Evolutionary conservation across 2,113 vertebrate genomes (phyloP).

Genomic region (Psammodynastes pulverulentus): DNA sequence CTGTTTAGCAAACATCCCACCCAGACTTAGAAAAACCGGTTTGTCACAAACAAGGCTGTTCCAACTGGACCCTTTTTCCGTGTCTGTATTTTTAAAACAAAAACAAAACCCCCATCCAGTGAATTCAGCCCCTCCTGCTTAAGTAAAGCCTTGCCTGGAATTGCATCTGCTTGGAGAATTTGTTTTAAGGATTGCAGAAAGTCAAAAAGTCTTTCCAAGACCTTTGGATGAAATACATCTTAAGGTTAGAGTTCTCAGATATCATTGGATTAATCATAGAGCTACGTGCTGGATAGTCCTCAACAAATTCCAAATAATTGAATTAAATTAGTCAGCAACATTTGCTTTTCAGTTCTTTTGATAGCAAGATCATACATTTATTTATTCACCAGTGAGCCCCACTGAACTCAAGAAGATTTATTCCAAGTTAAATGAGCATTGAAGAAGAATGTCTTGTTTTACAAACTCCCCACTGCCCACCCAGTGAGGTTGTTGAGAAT

Average conservation of each 20-base stretch:
- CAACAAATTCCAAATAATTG: not conserved
- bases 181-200: not conserved
- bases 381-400: too few relatives aligned
- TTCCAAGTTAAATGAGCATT: not conserved
- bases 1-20: not conserved
- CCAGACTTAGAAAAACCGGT: not conserved
- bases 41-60: not conserved
- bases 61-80: not conserved
- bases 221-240: not conserved
- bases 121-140: not conserved
- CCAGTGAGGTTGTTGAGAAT: not conserved
- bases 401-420: not conserved
- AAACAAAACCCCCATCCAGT: not conserved
- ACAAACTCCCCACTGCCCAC: not conserved
- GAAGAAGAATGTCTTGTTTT: not conserved
- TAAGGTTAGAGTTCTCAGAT: not conserved
- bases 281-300: not conserved
- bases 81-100: not conserved
- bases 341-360: not conserved
- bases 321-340: not conserved
- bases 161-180: not conserved
- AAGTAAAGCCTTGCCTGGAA: not conserved
- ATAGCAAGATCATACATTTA: not conserved
- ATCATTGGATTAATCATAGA: not conserved
- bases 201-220: not conserved